Base-by-base conservation (phyloP, 2,113 vertebrate genomes). In the Podilymbus podiceps region DNA sequence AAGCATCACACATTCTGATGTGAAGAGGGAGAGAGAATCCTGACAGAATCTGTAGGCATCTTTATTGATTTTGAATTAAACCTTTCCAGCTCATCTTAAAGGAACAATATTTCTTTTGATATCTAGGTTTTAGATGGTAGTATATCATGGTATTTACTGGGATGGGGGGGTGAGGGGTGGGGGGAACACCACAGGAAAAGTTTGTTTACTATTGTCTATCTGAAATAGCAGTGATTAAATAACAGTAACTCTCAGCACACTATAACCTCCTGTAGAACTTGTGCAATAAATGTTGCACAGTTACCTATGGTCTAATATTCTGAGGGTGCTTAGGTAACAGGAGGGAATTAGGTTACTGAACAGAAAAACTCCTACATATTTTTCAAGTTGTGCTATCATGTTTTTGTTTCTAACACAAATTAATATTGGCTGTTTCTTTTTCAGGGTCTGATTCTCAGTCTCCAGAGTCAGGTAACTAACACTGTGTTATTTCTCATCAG, bases 381-480 rank as follows among this genome's bases (percentile, higher is more conserved):
- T 95, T 95, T 71, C 58, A 62, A 64, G 22, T 14, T 64, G 18
- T 44, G 19, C 75, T 64, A 52, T 59, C 27, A 7, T 42, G 25
- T 9, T 88, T 88, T 91, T 64, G 12, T 80, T 83, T 83, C 47
- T 83, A 58, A 24, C 42, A 74, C 12, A 85, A 59, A 33, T n/a
- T 92, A 84, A 93, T 49, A 50, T 6, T 91, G 83, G 35, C 22
- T 60, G 17, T 95, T 96, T 96, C 66, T 97, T 81, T 97, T 97
- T 92, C 97, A 99, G 99, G 99, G 53, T 98, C 98, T 98, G 99
- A 99, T 93, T 98, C 98, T 95, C 98, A 99, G 84, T 99, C 98
- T 85, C 98, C 98, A 96, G 99, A 99, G 95, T 98, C 99, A 98
- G 99, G 99, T 99, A 99, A 98, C 89, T 90, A 96, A 84, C 67